Conservation (phyloP, 37 sponge, comb jelly and placozoan species). For the Beroe forskalii region DNA sequence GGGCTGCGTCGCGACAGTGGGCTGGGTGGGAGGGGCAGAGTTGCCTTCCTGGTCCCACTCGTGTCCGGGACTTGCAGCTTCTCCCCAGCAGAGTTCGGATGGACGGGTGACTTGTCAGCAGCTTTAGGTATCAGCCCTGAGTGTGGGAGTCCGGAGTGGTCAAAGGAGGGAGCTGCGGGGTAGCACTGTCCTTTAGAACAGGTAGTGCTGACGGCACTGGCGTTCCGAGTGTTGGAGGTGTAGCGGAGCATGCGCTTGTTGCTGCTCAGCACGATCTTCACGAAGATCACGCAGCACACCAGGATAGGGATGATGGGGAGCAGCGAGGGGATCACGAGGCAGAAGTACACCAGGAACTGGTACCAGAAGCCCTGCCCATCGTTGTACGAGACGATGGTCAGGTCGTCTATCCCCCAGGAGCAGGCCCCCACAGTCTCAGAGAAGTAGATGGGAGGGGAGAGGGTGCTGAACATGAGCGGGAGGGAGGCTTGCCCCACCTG, state of each 20-base stretch:
- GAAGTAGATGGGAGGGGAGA: conserved; percentile 49
- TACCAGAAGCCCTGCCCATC: conserved; percentile 43
- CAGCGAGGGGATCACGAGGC: conserved; percentile 44
- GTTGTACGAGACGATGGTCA: not conserved
- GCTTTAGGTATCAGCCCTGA: no score
- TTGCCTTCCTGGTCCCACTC: no score
- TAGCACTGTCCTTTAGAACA: no score
- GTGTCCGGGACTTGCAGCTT: no score
- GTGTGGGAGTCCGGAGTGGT: no score
- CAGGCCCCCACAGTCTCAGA: not conserved
- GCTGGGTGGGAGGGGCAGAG: no score
- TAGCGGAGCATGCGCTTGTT: not conserved
- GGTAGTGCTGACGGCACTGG: not conserved
- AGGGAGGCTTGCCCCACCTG: conserved; percentile 51
- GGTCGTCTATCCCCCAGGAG: conserved; percentile 64
- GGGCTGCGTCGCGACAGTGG: no score
- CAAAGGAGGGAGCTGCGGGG: no score
- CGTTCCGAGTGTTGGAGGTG: not conserved
- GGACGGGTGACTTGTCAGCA: no score
- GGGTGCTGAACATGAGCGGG: conserved; percentile 30
- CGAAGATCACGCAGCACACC: conserved; percentile 50
- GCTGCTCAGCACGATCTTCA: conserved; percentile 65
- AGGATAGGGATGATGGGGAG: conserved; percentile 44
- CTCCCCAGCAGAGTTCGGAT: no score
- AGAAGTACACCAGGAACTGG: conserved; percentile 58